Conservation (phyloP, 2,888 invertebrate species). For the Ferrisia virgata region DNA sequence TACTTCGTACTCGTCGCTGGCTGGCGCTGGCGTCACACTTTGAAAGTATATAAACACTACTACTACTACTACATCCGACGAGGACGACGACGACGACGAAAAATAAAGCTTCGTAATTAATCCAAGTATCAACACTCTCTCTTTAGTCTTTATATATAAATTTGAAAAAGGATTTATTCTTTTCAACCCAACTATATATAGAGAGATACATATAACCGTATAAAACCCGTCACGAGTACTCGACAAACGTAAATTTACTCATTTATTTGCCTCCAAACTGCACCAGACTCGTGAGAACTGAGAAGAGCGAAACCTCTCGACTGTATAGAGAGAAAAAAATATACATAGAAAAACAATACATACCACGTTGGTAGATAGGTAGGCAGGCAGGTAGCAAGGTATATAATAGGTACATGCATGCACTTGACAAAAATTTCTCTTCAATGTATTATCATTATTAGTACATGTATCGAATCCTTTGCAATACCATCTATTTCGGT, state of each 20-base stretch:
- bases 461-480: neutral
- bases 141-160: neutral
- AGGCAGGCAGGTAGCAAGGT: no score
- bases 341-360: neutral
- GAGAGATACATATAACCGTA: neutral
- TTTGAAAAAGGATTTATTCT: neutral
- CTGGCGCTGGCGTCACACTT: constrained; percentile 1
- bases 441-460: neutral
- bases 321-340: neutral
- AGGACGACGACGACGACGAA: neutral
- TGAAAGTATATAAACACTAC: neutral
- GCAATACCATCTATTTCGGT: neutral
- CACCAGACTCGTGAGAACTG: neutral
- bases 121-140: neutral
- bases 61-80: no score
- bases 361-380: no score
- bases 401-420: neutral
- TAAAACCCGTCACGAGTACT: neutral
- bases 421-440: neutral
- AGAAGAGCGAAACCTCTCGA: neutral
- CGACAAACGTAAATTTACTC: neutral
- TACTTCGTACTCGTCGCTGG: neutral
- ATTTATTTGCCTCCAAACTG: neutral
- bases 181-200: neutral
- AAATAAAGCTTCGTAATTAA: constrained; percentile 2